Percentiles rank a stretch among this genome's conserved stretches.
Conservation (phyloP, 2,797 vertebrate genomes). For the Acipenser oxyrinchus region DNA sequence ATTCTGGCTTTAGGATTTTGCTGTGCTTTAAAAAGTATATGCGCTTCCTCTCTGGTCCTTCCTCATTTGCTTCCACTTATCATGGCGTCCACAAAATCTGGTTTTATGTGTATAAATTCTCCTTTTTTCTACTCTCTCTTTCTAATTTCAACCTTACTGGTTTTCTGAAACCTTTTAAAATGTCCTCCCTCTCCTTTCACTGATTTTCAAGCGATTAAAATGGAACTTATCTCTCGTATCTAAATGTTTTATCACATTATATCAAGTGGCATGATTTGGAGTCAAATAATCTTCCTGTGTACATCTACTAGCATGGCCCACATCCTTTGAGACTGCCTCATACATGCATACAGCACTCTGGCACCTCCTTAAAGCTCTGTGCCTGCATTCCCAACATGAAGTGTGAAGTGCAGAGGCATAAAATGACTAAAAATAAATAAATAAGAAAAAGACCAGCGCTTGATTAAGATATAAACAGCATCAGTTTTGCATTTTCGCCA, state of each 20-base stretch:
- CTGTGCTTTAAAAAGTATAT: constrained; percentile 37
- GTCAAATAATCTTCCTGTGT: constrained; percentile 99
- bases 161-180: constrained; percentile 29
- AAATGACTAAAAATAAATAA: neutral
- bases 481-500: constrained; percentile 14
- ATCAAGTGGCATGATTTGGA: constrained; percentile 98
- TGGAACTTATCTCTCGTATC: constrained; percentile 99
- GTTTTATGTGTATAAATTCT: constrained; percentile 38
- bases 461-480: neutral
- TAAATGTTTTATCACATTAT: constrained; percentile 99
- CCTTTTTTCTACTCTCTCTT: constrained; percentile 34
- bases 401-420: constrained; percentile 65
- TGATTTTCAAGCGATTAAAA: constrained; percentile 66
- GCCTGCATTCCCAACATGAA: constrained; percentile 44
- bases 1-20: constrained; percentile 32
- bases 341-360: constrained; percentile 75
- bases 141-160: constrained; percentile 20
- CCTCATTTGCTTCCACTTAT: constrained; percentile 47
- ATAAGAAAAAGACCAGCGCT: neutral
- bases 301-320: constrained; percentile 99
- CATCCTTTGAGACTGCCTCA: constrained; percentile 87
- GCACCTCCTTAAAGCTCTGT: constrained; percentile 43
- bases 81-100: constrained; percentile 6
- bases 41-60: constrained; percentile 43
- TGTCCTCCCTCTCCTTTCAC: constrained; percentile 27